Evolutionary conservation across 2,888 invertebrate genomes (phyloP), one percentile per base, ranked within the genome.

Genomic region (Drosophila leonis): DNA sequence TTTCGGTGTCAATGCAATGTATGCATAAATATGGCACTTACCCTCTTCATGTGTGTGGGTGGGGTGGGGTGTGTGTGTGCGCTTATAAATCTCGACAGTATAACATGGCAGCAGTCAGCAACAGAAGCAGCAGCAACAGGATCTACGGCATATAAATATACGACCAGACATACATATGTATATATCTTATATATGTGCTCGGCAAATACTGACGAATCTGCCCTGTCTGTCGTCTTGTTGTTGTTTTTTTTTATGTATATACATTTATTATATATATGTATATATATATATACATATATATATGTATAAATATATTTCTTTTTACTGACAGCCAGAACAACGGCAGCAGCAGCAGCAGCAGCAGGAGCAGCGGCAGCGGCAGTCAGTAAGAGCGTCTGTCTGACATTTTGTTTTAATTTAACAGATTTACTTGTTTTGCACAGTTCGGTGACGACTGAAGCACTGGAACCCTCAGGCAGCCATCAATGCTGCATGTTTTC

Each of bases 401-500:
- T 75, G 77, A 73, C 86, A 78, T 78, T 90, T 83, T 81, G 75
- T 85, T 90, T 89, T 76, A 84, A 88, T 90, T 87, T 85, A 48
- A 75, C 80, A 80, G 76, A 88, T 85, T 88, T 85, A 85, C 83
- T 79, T 80, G 72, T 73, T 72, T 75, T 69, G 60, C 63, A 66
- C 61, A 62, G 75, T 70, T 68, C 68, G 65, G 49, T 59, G 68
- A 72, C 65, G 57, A 63, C 65, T 78, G 69, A 44, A 61, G 65
- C 54, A 51, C 57, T 44, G 51, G 18, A 35, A 46, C 46, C 66
- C 66, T 63, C 62, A 44, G 72, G 78, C 77, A 66, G 33, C 62
- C 73, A 72, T 78, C 76, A 76, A 76, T 78, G 69, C 65, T 69
- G 75, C 37, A 78, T 78, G 76, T 68, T 78, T 65, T 78, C 75